phyloP scores from a whole-genome alignment of 2,113 vertebrate genomes.

The Elaphurus davidianus region DNA sequence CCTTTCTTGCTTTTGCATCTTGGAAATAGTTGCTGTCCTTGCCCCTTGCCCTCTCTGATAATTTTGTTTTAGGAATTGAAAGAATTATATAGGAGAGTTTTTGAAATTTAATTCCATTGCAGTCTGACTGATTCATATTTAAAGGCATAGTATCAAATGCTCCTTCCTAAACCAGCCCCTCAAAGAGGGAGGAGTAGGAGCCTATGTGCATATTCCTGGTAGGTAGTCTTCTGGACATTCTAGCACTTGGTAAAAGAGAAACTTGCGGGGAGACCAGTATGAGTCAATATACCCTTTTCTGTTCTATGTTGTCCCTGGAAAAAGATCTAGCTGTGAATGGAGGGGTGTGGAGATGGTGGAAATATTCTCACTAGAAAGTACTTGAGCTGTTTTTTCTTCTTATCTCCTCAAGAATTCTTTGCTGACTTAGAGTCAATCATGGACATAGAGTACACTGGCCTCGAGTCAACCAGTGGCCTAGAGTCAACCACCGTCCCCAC shows the following conservation, averaged over 20 bases:
- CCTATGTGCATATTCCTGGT: too few relatives aligned
- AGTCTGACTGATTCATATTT: background rate
- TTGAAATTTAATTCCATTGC: background rate
- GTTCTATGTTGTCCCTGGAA: background rate
- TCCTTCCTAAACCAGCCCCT: background rate
- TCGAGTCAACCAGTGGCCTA: background rate
- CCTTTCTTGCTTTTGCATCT: background rate
- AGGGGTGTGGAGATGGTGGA: background rate
- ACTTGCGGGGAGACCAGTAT: background rate
- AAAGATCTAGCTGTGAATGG: background rate
- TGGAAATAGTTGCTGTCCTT: background rate
- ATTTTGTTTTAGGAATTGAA: background rate
- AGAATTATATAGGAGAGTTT: background rate
- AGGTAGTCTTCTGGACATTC: background rate
- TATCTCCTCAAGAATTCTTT: background rate
- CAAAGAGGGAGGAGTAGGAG: background rate
- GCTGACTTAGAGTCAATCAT: background rate
- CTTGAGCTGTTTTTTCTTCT: background rate
- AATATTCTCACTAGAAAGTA: background rate
- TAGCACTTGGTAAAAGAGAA: background rate
- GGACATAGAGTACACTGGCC: background rate
- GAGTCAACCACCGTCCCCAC: accelerated
- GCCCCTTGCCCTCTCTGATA: background rate
- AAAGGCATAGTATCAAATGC: background rate
- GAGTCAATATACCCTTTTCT: background rate